Evolutionary conservation across 2,888 invertebrate species (phyloP).

Genomic region (Dorcus parallelipipedus): DNA sequence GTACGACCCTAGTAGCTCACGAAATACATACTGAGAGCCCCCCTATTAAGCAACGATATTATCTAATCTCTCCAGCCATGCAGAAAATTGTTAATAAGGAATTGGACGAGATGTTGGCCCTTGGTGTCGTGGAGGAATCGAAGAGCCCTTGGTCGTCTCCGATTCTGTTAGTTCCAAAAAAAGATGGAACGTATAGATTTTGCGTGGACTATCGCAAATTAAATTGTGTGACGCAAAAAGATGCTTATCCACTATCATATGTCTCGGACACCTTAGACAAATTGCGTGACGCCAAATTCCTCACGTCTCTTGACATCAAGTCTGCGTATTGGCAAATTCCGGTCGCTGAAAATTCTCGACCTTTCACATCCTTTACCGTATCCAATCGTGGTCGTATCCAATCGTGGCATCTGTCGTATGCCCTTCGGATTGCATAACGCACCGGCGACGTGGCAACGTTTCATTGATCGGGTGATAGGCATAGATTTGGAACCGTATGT

Average conservation of each 20-base stretch:
- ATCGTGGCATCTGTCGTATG: slow-evolving; percentile 19
- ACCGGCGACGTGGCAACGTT: slow-evolving; percentile 32
- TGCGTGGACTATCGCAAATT: slow-evolving; percentile 37
- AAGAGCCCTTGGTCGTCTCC: slow-evolving; percentile 20
- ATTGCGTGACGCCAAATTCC: slow-evolving; percentile 29
- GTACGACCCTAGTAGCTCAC: slow-evolving; percentile 12
- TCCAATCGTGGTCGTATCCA: slow-evolving; percentile 19
- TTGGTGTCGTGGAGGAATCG: slow-evolving; percentile 27
- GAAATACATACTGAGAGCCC: background rate
- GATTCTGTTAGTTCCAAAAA: slow-evolving; percentile 21
- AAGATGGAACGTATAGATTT: slow-evolving; percentile 29
- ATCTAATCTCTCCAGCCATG: slow-evolving; percentile 29
- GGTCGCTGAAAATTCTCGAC: slow-evolving; percentile 5
- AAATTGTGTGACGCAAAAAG: too few species aligned
- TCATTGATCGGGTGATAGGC: slow-evolving; percentile 30
- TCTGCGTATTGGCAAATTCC: slow-evolving; percentile 33
- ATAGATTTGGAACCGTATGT: slow-evolving; percentile 17
- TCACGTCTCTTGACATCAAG: slow-evolving; percentile 16
- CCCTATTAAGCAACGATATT: slow-evolving; percentile 28
- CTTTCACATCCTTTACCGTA: slow-evolving; percentile 22
- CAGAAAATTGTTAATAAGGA: slow-evolving; percentile 25
- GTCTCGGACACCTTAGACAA: slow-evolving; percentile 32
- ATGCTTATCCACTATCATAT: slow-evolving; percentile 35
- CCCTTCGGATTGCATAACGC: slow-evolving; percentile 33
- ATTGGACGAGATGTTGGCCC: slow-evolving; percentile 23